These are phyloP conservation scores for Hydrophis major DNA, from an alignment of 2,797 vertebrate species.

Conservation along the genomic window DNA sequence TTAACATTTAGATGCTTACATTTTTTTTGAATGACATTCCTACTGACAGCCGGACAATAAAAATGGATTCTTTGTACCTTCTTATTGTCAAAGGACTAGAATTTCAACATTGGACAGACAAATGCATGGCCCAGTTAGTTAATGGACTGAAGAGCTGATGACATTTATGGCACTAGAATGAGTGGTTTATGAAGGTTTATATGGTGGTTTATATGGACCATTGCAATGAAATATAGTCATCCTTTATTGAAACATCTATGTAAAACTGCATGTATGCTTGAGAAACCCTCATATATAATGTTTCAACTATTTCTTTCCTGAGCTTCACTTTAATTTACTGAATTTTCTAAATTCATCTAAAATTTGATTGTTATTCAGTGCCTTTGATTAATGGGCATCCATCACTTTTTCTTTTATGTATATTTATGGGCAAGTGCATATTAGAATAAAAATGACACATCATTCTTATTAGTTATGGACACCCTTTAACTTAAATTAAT, in stretches of 20 bases:
- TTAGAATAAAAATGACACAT: neutral
- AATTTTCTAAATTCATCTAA: neutral
- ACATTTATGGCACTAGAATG: neutral
- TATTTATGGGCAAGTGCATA: neutral
- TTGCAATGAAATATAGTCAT: neutral
- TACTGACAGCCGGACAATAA: neutral
- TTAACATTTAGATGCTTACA: neutral
- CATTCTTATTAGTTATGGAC: neutral
- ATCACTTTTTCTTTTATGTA: neutral
- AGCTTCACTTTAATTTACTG: neutral
- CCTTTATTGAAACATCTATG: neutral
- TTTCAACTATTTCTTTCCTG: neutral
- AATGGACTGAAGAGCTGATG: neutral
- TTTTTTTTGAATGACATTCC: neutral
- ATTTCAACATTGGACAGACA: neutral
- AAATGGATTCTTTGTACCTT: neutral
- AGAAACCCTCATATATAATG: neutral
- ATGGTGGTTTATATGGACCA: neutral
- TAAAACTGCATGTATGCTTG: neutral
- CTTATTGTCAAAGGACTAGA: neutral
- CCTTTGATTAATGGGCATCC: neutral
- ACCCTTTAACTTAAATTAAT: slow-evolving; percentile 17
- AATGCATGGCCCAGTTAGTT: neutral
- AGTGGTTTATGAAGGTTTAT: neutral
- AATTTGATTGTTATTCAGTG: neutral